Conservation (phyloP, 2,113 vertebrate species). For the Cynoglossus semilaevis region DNA sequence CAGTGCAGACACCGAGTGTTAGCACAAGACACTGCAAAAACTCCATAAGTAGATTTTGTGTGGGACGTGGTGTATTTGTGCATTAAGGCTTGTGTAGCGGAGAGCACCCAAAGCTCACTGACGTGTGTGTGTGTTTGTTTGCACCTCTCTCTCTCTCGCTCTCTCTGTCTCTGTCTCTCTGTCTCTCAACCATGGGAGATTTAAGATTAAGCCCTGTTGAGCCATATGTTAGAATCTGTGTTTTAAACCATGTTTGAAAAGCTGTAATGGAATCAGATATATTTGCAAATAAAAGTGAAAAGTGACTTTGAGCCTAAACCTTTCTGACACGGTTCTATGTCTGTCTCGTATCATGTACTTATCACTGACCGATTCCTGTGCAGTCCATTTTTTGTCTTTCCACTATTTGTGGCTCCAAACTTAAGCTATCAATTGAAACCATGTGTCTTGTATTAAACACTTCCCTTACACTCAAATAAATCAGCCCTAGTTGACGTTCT, state of each 20-base stretch:
- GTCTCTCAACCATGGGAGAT: constrained; percentile 29
- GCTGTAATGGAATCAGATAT: too few species aligned
- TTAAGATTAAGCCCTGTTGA: constrained; percentile 2
- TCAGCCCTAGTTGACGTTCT: constrained; percentile 73
- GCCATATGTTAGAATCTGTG: too few species aligned
- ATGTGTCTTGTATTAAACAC: constrained; percentile 78
- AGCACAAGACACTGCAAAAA: constrained; percentile 49
- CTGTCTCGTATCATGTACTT: constrained; percentile 71
- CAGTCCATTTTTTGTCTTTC: constrained; percentile 70
- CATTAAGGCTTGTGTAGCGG: constrained; percentile 50
- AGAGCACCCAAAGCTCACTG: constrained; percentile 40
- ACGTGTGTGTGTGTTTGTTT: constrained; percentile 54
- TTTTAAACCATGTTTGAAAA: too few species aligned
- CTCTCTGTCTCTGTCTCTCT: too few species aligned
- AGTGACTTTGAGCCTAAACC: constrained; percentile 16
- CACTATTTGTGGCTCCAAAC: constrained; percentile 60
- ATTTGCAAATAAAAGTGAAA: constrained; percentile 1
- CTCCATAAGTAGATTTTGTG: constrained; percentile 47
- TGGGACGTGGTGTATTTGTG: constrained; percentile 56
- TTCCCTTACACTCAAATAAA: constrained; percentile 81
- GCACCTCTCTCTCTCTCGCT: constrained; percentile 61
- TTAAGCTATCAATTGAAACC: constrained; percentile 78
- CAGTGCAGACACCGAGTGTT: constrained; percentile 45
- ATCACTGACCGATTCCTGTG: constrained; percentile 66
- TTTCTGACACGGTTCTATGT: constrained; percentile 49